Conservation (phyloP, 2,797 vertebrate species). For the Lepidocolaptes lacrymiger region DNA sequence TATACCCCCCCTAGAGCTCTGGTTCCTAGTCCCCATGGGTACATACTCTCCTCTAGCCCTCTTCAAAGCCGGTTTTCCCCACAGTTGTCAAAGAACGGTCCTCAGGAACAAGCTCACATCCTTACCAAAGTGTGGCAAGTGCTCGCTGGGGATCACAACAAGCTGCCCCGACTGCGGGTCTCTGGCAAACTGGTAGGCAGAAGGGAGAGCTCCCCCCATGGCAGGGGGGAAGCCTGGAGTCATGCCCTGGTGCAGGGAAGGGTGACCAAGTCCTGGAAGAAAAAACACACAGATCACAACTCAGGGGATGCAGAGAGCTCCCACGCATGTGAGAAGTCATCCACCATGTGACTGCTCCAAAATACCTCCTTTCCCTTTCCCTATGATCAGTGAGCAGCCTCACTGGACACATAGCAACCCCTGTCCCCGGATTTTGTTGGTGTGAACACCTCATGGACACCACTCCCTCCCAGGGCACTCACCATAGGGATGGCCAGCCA, state of each 20-base stretch:
- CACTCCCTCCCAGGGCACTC: constrained; percentile 25
- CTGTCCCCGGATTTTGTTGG: fast-evolving
- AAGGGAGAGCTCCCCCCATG: constrained; percentile 87
- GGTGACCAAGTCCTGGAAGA: constrained; percentile 86
- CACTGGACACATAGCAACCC: neutral
- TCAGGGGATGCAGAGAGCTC: neutral
- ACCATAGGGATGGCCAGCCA: constrained; percentile 92
- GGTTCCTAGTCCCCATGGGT: neutral
- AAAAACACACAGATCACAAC: neutral
- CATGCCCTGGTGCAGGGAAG: constrained; percentile 92
- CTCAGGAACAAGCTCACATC: neutral
- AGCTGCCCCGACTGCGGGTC: constrained; percentile 96
- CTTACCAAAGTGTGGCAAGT: constrained; percentile 94
- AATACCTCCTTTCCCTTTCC: neutral
- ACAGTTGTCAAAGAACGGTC: neutral
- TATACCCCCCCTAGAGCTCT: neutral
- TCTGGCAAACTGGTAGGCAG: constrained; percentile 92
- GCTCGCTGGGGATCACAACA: constrained; percentile 93
- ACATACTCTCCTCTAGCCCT: fast-evolving
- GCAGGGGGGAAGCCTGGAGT: constrained; percentile 88
- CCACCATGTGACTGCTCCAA: neutral
- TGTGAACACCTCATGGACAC: neutral
- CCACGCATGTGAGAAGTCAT: fast-evolving
- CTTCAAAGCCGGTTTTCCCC: neutral
- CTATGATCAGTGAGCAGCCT: neutral